phyloP scores from a whole-genome alignment of 2,888 invertebrate species.

The Lacanobia oleracea region DNA sequence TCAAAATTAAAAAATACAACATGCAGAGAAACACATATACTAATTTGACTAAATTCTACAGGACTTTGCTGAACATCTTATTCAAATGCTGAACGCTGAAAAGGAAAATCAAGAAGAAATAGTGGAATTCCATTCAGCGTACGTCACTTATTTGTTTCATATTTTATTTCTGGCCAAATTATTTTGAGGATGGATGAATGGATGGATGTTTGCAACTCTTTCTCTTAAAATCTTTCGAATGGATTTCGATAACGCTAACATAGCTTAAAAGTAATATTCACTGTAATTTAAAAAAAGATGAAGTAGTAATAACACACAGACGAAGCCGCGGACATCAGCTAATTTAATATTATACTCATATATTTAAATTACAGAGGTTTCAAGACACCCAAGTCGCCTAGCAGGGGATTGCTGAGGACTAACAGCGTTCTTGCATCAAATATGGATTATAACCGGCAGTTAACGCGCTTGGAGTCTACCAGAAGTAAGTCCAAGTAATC shows the following conservation, averaged over 20 bases:
- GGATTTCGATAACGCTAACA: too few species aligned
- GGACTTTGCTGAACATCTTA: conserved; percentile 85
- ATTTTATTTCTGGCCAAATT: background rate
- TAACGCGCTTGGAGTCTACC: conserved; percentile 90
- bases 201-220: background rate
- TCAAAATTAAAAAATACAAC: background rate
- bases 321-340: background rate
- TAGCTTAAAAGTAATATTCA: too few species aligned
- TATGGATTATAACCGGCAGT: conserved; percentile 89
- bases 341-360: background rate
- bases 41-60: conserved; percentile 58
- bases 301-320: too few species aligned
- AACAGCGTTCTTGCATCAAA: conserved; percentile 92
- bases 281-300: too few species aligned
- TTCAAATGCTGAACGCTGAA: conserved; percentile 82
- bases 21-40: background rate
- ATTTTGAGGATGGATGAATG: background rate
- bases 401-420: conserved; percentile 93
- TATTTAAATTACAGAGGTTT: conserved; percentile 83
- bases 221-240: background rate
- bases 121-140: conserved; percentile 46
- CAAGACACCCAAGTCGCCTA: conserved; percentile 91
- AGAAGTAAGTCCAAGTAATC: conserved; percentile 80
- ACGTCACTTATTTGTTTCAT: conserved; percentile 5
- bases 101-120: conserved; percentile 76